Conservation (phyloP, 2,888 invertebrate species). For the Stenchaetothrips biformis region DNA sequence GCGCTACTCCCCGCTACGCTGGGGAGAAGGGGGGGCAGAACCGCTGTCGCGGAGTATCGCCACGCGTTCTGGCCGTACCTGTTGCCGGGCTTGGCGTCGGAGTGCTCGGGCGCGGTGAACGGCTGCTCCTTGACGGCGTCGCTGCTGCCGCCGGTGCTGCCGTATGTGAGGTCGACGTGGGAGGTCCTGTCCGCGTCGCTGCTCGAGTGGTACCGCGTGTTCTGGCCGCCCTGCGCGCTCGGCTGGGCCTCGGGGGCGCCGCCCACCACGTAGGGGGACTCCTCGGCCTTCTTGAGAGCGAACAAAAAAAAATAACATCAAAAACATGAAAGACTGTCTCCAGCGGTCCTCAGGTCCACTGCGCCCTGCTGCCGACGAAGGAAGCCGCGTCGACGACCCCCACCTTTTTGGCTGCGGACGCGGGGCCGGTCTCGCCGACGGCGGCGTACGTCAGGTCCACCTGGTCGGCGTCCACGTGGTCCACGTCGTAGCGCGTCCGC, state of each 20-base stretch:
- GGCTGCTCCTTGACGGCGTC: neutral
- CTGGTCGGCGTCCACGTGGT: neutral
- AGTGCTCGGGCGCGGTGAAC: neutral
- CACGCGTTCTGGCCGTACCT: neutral
- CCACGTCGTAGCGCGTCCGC: constrained; percentile 19
- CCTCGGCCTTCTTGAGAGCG: neutral
- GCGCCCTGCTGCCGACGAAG: too few species aligned
- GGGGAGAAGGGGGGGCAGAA: too few species aligned
- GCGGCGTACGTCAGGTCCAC: constrained; percentile 3
- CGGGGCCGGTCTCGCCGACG: neutral
- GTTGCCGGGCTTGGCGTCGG: constrained; percentile 7
- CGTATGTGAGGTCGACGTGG: constrained; percentile 12
- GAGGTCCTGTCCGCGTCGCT: neutral
- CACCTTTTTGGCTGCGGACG: neutral
- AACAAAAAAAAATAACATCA: too few species aligned
- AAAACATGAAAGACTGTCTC: too few species aligned
- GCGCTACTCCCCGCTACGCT: neutral
- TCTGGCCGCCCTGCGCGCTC: neutral
- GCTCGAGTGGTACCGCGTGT: neutral
- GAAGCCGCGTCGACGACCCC: neutral
- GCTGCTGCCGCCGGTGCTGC: neutral
- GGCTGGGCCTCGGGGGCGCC: neutral
- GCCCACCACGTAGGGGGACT: constrained; percentile 11
- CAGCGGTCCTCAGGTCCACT: too few species aligned
- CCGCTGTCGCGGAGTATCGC: neutral